Base-by-base conservation (phyloP, 2,113 vertebrate genomes). In the Neolamprologus longior region DNA sequence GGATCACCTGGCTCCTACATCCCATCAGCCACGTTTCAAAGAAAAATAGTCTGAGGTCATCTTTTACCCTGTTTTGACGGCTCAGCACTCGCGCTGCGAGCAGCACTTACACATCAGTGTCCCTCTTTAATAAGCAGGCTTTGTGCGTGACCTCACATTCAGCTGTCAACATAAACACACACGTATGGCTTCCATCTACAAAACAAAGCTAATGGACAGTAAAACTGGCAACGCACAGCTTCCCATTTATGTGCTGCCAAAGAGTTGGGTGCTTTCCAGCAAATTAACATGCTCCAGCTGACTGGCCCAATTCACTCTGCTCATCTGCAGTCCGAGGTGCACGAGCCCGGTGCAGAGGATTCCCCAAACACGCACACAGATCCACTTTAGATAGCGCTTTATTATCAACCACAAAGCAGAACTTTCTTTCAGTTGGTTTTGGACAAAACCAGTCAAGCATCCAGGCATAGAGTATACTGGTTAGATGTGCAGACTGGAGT, bases 201-300 rank as follows among this genome's bases (percentile, higher is more conserved):
- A 81, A 89, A 88, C 78, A 80, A 76, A 85, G 86, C 58, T 87
- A 89, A 90, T 82, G 82, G 86, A 84, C 82, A 90, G 89, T 86
- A 86, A 78, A 87, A 88, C 66, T 86, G 81, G 90, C 89, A 91
- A 87, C 11, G 63, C 53, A 71, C 80, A 83, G 85, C 89, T 85
- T 89, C 85, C 89, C 81, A 81, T 89, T 87, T 91, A 87, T 89
- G 85, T 92, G 93, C 91, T 78, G 55, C 90, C 80, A 78, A 85
- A 85, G 86, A 58, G 50, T 87, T 93, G 91, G 94, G 71, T 54
- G 63, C 68, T 68, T 76, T 94, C 88, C 93, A 95, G 82, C 90
- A 93, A 86, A 91, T 92, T 86, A 95, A 88, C 89, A 92, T 71
- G 84, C 90, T 82, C 90, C 87, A 89, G 89, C 85, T 87, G 88